A percentile compares a stretch with the other conserved stretches of the same genome.
Evolutionary conservation across 53 echinoderm and acorn worm species (phyloP).

Genomic region (Glandiceps talaboti): DNA sequence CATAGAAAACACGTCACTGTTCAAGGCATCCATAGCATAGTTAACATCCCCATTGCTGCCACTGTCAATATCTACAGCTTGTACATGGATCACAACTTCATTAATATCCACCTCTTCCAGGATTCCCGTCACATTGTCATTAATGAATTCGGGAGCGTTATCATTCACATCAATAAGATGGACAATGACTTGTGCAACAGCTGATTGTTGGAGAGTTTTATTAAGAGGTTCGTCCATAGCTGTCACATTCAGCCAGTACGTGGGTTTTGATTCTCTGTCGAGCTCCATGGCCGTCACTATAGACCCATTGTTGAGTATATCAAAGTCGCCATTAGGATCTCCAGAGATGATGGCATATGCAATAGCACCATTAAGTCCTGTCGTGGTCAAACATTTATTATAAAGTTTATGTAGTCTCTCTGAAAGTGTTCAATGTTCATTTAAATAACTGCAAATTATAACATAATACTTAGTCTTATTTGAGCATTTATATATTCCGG

Average conservation of each 20-base stretch:
- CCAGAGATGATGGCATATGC: slow-evolving; percentile 58
- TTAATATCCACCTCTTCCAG: slow-evolving; percentile 41
- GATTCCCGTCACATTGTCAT: slow-evolving; percentile 26
- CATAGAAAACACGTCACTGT: slow-evolving; percentile 29
- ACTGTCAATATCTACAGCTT: slow-evolving; percentile 59
- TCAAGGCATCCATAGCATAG: slow-evolving; percentile 47
- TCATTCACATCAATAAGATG: slow-evolving; percentile 71
- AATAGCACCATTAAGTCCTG: slow-evolving; percentile 67
- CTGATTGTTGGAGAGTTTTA: slow-evolving; percentile 16
- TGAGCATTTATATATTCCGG: too few relatives aligned
- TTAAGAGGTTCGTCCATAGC: slow-evolving; percentile 57
- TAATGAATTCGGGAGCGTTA: slow-evolving; percentile 67
- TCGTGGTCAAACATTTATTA: too few relatives aligned
- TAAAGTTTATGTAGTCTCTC: too few relatives aligned
- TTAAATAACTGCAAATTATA: too few relatives aligned
- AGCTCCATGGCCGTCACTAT: slow-evolving; percentile 36
- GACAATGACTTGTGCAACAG: slow-evolving; percentile 65
- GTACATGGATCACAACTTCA: slow-evolving; percentile 54
- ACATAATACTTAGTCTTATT: too few relatives aligned
- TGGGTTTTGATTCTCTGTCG: slow-evolving; percentile 66
- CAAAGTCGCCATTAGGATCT: slow-evolving; percentile 46
- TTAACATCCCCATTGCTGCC: slow-evolving; percentile 81
- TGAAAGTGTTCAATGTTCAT: too few relatives aligned
- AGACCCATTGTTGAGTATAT: slow-evolving; percentile 47
- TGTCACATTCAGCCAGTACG: slow-evolving; percentile 64